phyloP scores from a whole-genome alignment of 2,113 vertebrate genomes.

The Eudyptes chrysolophus region DNA sequence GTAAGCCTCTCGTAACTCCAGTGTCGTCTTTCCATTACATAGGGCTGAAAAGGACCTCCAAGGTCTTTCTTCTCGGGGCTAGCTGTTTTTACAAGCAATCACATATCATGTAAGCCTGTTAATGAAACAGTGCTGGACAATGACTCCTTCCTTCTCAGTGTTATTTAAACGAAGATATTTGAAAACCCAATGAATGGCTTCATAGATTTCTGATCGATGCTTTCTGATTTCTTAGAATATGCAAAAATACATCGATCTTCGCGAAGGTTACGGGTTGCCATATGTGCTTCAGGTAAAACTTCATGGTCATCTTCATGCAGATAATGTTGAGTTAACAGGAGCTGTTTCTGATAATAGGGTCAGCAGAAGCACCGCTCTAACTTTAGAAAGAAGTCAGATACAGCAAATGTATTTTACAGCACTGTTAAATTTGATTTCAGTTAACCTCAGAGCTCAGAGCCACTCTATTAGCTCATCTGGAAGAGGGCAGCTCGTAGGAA shows the following conservation, averaged over 20 bases:
- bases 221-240: not conserved
- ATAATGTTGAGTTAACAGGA: not conserved
- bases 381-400: not conserved
- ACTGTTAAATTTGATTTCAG: slow-evolving; percentile 19
- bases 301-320: not conserved
- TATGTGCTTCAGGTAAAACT: not conserved
- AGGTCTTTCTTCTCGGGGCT: not conserved
- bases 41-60: not conserved
- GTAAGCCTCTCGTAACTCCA: not conserved
- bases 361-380: not conserved
- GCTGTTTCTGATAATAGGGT: not conserved
- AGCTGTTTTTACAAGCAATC: not conserved
- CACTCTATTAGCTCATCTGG: slow-evolving; percentile 32
- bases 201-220: not conserved
- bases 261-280: not conserved
- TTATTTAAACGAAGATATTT: not conserved
- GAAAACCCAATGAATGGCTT: not conserved
- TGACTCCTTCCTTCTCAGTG: not conserved
- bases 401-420: not conserved
- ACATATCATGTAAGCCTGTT: not conserved
- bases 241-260: not conserved
- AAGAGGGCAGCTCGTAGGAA: slow-evolving; percentile 49
- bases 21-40: not conserved
- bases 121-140: not conserved
- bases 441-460: slow-evolving; percentile 32